Conservation (phyloP, 2,888 invertebrate species). For the Hipparchia sbordonii region DNA sequence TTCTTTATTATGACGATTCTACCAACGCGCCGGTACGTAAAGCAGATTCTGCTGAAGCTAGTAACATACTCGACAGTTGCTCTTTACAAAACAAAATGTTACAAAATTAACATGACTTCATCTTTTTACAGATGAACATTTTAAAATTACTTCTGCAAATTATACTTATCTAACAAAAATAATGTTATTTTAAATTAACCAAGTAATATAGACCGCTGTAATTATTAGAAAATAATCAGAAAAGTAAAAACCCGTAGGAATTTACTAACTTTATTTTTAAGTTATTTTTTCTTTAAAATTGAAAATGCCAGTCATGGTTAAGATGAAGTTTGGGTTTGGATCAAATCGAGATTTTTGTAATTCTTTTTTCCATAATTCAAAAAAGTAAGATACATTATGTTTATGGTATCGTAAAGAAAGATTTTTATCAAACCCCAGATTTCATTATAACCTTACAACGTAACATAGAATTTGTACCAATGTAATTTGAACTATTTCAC, state of each 20-base stretch:
- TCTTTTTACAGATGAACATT: too few species aligned
- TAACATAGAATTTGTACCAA: conserved; percentile 1
- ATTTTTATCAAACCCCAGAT: neutral
- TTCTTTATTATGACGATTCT: too few species aligned
- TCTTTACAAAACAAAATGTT: too few species aligned
- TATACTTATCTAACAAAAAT: neutral
- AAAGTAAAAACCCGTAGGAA: neutral
- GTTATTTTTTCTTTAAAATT: neutral
- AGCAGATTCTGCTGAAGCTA: too few species aligned
- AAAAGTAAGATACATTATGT: too few species aligned
- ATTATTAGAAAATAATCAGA: neutral
- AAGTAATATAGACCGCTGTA: neutral
- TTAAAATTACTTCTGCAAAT: neutral
- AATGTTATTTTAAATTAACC: conserved; percentile 1
- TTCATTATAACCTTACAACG: neutral
- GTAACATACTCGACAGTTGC: too few species aligned
- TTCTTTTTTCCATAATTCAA: too few species aligned
- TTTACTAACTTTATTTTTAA: neutral
- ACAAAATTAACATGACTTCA: too few species aligned
- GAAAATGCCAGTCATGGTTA: neutral
- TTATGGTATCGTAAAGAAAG: neutral
- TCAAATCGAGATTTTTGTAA: neutral
- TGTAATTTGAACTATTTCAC: neutral
- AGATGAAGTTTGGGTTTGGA: neutral
- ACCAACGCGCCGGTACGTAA: too few species aligned